phyloP scores from a whole-genome alignment of 1,140 invertebrate genomes.

The Heliconius melpomene region DNA sequence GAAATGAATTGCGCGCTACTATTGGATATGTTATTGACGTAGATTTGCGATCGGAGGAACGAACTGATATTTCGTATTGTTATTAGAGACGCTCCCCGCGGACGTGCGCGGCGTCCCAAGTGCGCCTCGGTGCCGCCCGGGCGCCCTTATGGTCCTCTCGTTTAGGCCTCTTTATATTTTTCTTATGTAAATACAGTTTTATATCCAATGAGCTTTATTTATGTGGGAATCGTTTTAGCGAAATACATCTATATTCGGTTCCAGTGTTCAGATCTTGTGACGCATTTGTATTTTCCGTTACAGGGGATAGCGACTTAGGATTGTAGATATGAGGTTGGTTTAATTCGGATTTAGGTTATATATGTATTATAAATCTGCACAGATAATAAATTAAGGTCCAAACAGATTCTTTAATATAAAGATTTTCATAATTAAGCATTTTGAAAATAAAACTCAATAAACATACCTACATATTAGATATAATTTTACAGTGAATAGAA shows the following conservation, averaged over 20 bases:
- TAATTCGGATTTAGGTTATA: not conserved
- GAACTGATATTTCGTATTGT: constrained; percentile 81
- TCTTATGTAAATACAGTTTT: constrained; percentile 80
- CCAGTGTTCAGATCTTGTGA: constrained; percentile 68
- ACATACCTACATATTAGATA: no score
- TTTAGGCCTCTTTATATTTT: constrained; percentile 81
- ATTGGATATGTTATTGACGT: constrained; percentile 81
- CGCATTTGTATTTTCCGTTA: constrained; percentile 57
- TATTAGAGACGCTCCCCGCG: constrained; percentile 72
- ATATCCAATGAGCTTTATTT: constrained; percentile 81
- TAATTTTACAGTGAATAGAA: no score
- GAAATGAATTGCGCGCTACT: constrained; percentile 80
- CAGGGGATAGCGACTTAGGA: not conserved
- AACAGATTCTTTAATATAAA: no score
- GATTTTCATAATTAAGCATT: no score
- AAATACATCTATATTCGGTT: constrained; percentile 73
- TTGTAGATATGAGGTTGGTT: not conserved
- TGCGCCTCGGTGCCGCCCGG: constrained; percentile 25
- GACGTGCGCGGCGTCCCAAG: constrained; percentile 72
- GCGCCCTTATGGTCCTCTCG: constrained; percentile 72
- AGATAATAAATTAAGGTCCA: no score
- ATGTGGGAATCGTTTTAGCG: constrained; percentile 81
- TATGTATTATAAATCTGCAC: not conserved
- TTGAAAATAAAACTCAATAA: no score
- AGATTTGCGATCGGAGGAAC: constrained; percentile 81